phyloP scores from a whole-genome alignment of 2,888 invertebrate species.

The Heteromyza rotundicornis region DNA sequence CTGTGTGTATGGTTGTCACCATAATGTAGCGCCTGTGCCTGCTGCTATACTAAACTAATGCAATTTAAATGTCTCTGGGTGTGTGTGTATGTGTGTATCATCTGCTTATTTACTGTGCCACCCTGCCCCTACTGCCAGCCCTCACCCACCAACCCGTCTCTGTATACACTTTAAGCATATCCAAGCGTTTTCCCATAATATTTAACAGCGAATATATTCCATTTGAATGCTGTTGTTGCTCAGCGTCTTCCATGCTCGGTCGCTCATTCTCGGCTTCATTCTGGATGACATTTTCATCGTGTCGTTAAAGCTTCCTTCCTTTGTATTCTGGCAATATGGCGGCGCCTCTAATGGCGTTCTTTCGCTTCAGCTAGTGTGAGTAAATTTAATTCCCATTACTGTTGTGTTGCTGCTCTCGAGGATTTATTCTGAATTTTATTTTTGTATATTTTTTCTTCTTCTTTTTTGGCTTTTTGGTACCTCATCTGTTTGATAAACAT shows the following conservation, averaged over 20 bases:
- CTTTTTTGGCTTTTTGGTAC: background rate
- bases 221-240: too few species aligned
- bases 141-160: too few species aligned
- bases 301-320: constrained; percentile 3
- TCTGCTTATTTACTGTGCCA: background rate
- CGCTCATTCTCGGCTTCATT: too few species aligned
- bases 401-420: constrained; percentile 2
- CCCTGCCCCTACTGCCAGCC: too few species aligned
- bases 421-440: background rate
- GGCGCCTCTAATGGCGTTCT: constrained; percentile 26
- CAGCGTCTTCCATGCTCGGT: too few species aligned
- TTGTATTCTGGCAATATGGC: constrained; percentile 39
- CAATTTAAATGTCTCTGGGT: background rate
- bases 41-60: background rate
- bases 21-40: constrained; percentile 6
- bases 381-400: constrained; percentile 5
- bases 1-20: background rate
- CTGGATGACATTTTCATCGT: background rate
- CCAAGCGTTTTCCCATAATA: too few species aligned
- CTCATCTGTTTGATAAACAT: too few species aligned
- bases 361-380: background rate
- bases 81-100: background rate
- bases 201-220: too few species aligned
- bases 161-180: too few species aligned
- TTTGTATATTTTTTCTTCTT: too few species aligned